These are phyloP conservation scores for Fistularia commersonii DNA, from an alignment of 2,797 vertebrate genomes.

Conservation along the genomic window DNA sequence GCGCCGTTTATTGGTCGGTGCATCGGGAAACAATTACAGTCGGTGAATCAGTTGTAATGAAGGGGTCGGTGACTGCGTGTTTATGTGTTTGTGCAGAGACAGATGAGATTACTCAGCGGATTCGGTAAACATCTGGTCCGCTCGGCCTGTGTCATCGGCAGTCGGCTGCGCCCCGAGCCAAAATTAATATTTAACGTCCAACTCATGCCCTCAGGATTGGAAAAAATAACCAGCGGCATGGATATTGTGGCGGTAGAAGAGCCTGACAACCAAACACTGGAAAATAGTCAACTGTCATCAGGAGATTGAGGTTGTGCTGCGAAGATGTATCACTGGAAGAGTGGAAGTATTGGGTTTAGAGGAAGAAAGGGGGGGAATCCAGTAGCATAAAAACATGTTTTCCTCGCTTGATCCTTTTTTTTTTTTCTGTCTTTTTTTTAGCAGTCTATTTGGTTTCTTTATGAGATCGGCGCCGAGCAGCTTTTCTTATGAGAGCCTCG, in stretches of 20 bases:
- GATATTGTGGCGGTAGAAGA: slow-evolving; percentile 40
- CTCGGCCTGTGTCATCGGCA: slow-evolving; percentile 53
- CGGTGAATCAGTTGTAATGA: slow-evolving; percentile 40
- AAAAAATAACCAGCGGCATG: slow-evolving; percentile 25
- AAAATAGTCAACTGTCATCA: slow-evolving; percentile 43
- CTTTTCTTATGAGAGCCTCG: no score
- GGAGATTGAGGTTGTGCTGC: slow-evolving; percentile 15
- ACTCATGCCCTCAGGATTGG: slow-evolving; percentile 36
- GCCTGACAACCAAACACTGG: slow-evolving; percentile 33
- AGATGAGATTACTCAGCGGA: slow-evolving; percentile 34
- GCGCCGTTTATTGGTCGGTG: neutral
- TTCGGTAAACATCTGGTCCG: slow-evolving; percentile 48
- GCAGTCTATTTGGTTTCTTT: slow-evolving; percentile 6
- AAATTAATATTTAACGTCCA: slow-evolving; percentile 45
- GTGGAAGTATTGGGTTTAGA: slow-evolving; percentile 27
- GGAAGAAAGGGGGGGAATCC: slow-evolving; percentile 3
- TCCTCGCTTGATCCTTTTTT: no score
- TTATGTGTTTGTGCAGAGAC: slow-evolving; percentile 32
- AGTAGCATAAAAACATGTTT: no score
- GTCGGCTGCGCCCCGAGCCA: slow-evolving; percentile 28
- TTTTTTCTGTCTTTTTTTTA: slow-evolving; percentile 5
- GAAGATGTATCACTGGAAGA: slow-evolving; percentile 25
- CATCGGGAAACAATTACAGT: slow-evolving; percentile 49
- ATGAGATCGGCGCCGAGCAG: neutral
- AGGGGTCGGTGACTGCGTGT: slow-evolving; percentile 52